Evolutionary conservation across 2,797 vertebrate species (phyloP).

Genomic region (Hirundo rustica): DNA sequence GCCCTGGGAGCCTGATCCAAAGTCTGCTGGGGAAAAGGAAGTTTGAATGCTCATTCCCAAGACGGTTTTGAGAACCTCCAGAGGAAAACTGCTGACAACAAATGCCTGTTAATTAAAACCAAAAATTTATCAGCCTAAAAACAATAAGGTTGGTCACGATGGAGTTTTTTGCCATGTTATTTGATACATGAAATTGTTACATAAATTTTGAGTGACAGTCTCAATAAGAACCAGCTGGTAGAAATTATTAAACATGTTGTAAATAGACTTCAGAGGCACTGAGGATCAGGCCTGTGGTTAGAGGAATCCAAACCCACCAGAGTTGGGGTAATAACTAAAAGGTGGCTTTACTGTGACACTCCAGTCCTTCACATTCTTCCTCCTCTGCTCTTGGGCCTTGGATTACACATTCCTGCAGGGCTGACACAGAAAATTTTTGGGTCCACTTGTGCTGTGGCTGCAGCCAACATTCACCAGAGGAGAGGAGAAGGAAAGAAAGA

Average conservation of each 20-base stretch:
- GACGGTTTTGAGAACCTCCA: slow-evolving; percentile 9
- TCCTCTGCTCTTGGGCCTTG: not conserved
- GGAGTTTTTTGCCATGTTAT: slow-evolving; percentile 39
- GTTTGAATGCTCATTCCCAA: not conserved
- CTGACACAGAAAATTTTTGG: slow-evolving; percentile 1
- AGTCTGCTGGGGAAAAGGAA: slow-evolving; percentile 7
- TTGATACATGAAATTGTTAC: slow-evolving; percentile 59
- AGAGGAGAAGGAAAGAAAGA: not conserved
- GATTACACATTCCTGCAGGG: not conserved
- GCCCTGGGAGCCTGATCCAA: not conserved
- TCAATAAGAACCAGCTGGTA: slow-evolving; percentile 42
- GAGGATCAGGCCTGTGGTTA: slow-evolving; percentile 26
- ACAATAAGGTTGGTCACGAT: slow-evolving; percentile 37
- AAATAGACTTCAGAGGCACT: slow-evolving; percentile 41
- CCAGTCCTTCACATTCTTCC: not conserved
- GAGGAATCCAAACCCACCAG: slow-evolving; percentile 38
- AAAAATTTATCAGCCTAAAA: slow-evolving; percentile 57
- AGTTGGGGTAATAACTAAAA: slow-evolving; percentile 41
- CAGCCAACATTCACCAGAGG: not conserved
- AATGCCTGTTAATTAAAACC: slow-evolving; percentile 60
- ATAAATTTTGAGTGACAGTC: slow-evolving; percentile 52
- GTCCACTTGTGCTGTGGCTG: not conserved
- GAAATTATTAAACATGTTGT: slow-evolving; percentile 50
- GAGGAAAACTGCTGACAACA: slow-evolving; percentile 38
- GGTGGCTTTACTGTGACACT: not conserved